A percentile compares a stretch with the other conserved stretches of the same genome.
Conservation (phyloP, 2,113 vertebrate genomes). For the Chaetodon auriga region DNA sequence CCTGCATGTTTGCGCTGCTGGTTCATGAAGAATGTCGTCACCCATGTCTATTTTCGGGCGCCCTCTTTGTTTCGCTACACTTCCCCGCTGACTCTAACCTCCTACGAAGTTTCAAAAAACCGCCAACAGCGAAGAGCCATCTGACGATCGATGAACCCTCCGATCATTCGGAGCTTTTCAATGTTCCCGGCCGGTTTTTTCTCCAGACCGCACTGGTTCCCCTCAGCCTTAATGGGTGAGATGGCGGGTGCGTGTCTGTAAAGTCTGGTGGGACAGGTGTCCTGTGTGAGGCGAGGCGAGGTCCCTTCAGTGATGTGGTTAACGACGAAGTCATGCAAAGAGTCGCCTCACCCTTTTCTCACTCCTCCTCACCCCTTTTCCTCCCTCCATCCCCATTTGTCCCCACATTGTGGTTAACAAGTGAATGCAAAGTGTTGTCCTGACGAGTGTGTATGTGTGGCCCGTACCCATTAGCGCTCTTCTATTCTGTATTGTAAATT, state of each 20-base stretch:
- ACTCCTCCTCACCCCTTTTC: constrained; percentile 60
- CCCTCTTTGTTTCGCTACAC: constrained; percentile 45
- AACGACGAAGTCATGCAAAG: constrained; percentile 76
- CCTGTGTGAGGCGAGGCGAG: constrained; percentile 41
- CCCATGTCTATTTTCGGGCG: not conserved
- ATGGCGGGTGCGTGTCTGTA: constrained; percentile 33
- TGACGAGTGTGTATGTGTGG: constrained; percentile 43
- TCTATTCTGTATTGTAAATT: constrained; percentile 65
- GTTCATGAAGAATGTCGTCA: not conserved
- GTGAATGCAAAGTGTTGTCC: constrained; percentile 70
- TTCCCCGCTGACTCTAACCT: constrained; percentile 62
- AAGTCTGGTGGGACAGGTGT: constrained; percentile 51
- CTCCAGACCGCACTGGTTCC: constrained; percentile 51
- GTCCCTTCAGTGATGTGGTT: constrained; percentile 78
- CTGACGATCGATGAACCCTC: constrained; percentile 64
- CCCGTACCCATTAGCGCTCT: constrained; percentile 70
- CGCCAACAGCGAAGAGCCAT: constrained; percentile 73
- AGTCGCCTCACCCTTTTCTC: constrained; percentile 66
- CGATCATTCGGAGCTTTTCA: constrained; percentile 16
- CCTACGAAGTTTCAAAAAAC: constrained; percentile 62
- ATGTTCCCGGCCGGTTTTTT: constrained; percentile 10
- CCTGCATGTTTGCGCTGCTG: not conserved
- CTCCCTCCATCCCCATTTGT: constrained; percentile 66
- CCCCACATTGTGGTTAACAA: constrained; percentile 79
- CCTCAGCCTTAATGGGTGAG: constrained; percentile 68